Evolutionary conservation across 2,113 vertebrate genomes (phyloP), one percentile per base, ranked within the genome.

Genomic region (Solenodon paradoxus): DNA sequence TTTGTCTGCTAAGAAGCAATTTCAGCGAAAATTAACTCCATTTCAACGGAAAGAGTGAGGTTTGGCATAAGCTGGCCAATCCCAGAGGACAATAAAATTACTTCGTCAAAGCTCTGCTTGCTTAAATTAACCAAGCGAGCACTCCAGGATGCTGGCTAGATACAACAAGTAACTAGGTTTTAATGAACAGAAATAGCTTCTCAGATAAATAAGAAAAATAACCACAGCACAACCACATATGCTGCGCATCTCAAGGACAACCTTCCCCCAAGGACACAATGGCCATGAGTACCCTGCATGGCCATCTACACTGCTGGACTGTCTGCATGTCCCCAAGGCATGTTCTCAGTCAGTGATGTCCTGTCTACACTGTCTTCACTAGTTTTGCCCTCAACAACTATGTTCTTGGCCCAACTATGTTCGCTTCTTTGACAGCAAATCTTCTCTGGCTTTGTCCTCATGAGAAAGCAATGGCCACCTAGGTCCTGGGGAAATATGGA

Each of bases 21-120:
- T 99, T 98, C 98, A 98, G 98, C 0, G 96, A 98, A 99, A 99
- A 99, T 99, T 98, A 99, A 99, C 98, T 98, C 98, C 98, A 98
- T 99, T 98, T 98, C 98, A 98, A 98, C 81, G 92, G 98, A 98
- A 98, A 98, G 98, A 98, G 98, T 97, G 97, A 98, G 98, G 97
- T 98, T 98, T 97, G 82, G 98, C 98, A 97, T 98, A 98, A 98
- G 98, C 98, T 97, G 98, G 98, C 98, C 98, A 98, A 98, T 98
- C 98, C 98, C 98, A 28, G 95, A 98, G 98, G 98, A 98, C 91
- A 97, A 98, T 98, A 98, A 99, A 99, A 99, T 99, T 98, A 99
- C 98, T 98, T 98, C 57, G 81, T 98, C 98, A 98, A 98, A 98
- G 98, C 98, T 98, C 98, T 97, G 97, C 98, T 98, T 97, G 98